phyloP scores from a whole-genome alignment of 2,888 invertebrate genomes.

The Hetaerina titia region DNA sequence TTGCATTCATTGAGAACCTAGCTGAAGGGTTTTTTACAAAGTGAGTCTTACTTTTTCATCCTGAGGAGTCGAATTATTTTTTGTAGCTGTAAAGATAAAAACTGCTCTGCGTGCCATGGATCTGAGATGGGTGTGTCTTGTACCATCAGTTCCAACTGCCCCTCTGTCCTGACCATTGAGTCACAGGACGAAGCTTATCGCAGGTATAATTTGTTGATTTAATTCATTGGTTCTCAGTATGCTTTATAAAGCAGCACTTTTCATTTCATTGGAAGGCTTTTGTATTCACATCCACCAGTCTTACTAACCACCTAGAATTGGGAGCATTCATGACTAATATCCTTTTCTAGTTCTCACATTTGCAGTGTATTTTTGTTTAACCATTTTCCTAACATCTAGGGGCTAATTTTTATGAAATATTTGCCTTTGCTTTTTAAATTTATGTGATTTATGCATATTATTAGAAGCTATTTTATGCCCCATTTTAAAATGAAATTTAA shows the following conservation, averaged over 20 bases:
- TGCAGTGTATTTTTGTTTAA: not conserved
- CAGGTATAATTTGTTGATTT: slow-evolving; percentile 71
- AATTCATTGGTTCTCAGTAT: slow-evolving; percentile 49
- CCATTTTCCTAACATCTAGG: not conserved
- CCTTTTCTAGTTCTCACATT: not conserved
- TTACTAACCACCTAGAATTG: slow-evolving; percentile 31
- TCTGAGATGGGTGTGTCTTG: slow-evolving; percentile 70
- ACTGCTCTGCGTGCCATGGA: slow-evolving; percentile 73
- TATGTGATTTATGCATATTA: not conserved
- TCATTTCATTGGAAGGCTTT: slow-evolving; percentile 38
- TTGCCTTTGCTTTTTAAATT: not conserved
- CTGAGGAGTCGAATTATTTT: slow-evolving; percentile 68
- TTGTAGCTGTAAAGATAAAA: slow-evolving; percentile 74
- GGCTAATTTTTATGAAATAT: not conserved
- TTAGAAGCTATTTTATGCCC: not conserved
- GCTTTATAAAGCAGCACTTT: slow-evolving; percentile 52
- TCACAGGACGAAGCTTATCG: slow-evolving; percentile 73
- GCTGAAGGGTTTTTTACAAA: not conserved
- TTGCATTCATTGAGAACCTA: not conserved
- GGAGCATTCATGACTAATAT: not conserved
- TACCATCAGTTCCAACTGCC: slow-evolving; percentile 72
- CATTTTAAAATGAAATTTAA: not conserved
- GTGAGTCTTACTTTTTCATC: slow-evolving; percentile 37
- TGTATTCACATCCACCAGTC: slow-evolving; percentile 22
- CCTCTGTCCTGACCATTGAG: slow-evolving; percentile 73